Evolutionary conservation across 2,888 invertebrate genomes (phyloP).

Genomic region (Brachyopa scutellaris): DNA sequence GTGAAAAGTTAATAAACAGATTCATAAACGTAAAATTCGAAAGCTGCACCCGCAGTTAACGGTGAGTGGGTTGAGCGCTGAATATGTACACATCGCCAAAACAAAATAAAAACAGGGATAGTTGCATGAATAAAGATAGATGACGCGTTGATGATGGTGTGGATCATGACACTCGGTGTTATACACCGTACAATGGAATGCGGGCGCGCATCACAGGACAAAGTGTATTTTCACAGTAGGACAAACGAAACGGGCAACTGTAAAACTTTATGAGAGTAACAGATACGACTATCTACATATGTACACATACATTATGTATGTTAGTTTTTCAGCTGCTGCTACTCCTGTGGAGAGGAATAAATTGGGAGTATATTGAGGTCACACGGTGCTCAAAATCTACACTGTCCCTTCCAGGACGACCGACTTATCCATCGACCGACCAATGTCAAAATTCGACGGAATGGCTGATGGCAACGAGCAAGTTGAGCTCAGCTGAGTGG

Average conservation of each 20-base stretch:
- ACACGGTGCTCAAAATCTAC: conserved; percentile 1
- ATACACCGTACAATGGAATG: conserved; percentile 1
- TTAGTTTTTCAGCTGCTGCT: not conserved
- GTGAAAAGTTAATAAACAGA: conserved; percentile 71
- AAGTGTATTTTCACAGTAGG: conserved; percentile 20
- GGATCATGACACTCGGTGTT: conserved; percentile 45
- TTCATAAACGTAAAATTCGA: conserved; percentile 65
- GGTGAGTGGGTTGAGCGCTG: not conserved
- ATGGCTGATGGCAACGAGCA: conserved; percentile 5
- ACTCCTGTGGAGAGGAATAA: not conserved
- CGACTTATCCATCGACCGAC: not conserved
- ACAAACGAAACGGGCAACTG: conserved; percentile 27
- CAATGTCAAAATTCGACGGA: conserved; percentile 16
- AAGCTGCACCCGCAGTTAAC: conserved; percentile 29
- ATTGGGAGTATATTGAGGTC: conserved; percentile 41
- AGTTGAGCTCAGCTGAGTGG: not conserved
- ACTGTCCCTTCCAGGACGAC: not conserved
- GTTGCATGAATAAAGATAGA: conserved; percentile 53
- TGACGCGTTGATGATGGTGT: conserved; percentile 43
- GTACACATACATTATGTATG: too few species aligned
- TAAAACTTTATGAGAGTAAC: conserved; percentile 53
- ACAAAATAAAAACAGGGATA: conserved; percentile 41
- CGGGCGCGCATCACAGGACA: not conserved
- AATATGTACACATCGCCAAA: too few species aligned
- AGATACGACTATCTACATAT: conserved; percentile 2